Conservation (phyloP, 2,888 invertebrate genomes). For the Drosophila differens region DNA sequence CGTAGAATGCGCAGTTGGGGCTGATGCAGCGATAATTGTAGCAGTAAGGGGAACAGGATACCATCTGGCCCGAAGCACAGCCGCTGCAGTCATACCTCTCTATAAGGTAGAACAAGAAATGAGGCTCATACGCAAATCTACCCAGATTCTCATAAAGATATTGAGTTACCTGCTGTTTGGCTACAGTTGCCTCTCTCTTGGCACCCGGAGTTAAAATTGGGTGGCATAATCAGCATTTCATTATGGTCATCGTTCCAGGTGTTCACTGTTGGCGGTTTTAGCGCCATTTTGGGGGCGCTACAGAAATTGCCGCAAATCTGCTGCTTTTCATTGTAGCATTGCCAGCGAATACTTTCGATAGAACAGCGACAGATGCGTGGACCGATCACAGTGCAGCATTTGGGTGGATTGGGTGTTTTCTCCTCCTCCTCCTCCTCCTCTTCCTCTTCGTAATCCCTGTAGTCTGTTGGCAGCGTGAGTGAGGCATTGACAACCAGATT, state of each 20-base stretch:
- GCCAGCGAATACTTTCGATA: constrained; percentile 52
- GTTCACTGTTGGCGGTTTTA: constrained; percentile 50
- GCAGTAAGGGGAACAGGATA: constrained; percentile 72
- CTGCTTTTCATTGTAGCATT: constrained; percentile 69
- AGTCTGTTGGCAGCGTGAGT: constrained; percentile 26
- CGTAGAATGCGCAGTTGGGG: constrained; percentile 65
- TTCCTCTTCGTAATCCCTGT: constrained; percentile 26
- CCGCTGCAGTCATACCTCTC: constrained; percentile 71
- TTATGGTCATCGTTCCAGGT: constrained; percentile 39
- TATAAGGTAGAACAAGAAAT: not conserved
- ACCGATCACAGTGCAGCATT: constrained; percentile 75
- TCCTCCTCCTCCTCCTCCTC: constrained; percentile 7
- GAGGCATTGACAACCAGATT: constrained; percentile 66
- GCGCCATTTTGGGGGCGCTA: constrained; percentile 64
- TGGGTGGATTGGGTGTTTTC: constrained; percentile 2
- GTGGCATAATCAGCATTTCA: constrained; percentile 60
- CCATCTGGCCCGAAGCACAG: constrained; percentile 50
- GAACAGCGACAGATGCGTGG: constrained; percentile 71
- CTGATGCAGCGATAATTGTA: constrained; percentile 62
- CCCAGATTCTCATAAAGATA: not conserved
- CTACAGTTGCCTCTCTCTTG: constrained; percentile 43
- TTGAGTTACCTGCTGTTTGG: constrained; percentile 44
- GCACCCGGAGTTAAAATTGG: constrained; percentile 51
- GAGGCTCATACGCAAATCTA: not conserved
- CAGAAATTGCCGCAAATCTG: constrained; percentile 76